Evolutionary conservation across 2,797 vertebrate genomes (phyloP).

Genomic region (Chiloscyllium punctatum): DNA sequence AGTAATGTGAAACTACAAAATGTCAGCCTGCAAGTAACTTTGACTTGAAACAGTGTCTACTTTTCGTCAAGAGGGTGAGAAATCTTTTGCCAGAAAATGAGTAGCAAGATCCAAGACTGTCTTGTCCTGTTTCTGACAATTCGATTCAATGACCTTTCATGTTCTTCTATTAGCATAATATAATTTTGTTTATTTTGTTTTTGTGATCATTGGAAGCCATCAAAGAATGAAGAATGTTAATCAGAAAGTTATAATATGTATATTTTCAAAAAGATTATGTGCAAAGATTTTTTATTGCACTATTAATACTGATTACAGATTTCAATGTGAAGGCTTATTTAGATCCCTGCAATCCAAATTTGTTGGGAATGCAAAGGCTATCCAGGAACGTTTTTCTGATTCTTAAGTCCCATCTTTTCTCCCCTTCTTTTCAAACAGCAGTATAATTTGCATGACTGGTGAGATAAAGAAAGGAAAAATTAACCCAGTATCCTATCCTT

Average conservation of each 20-base stretch:
- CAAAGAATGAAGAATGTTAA: not conserved
- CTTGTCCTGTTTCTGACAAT: not conserved
- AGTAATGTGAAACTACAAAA: not conserved
- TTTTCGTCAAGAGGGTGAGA: not conserved
- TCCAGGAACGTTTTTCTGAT: not conserved
- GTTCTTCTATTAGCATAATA: not conserved
- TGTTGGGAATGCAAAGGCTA: not conserved
- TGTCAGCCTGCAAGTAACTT: not conserved
- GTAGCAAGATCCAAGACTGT: not conserved
- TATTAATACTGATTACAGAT: not conserved
- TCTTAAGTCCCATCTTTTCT: not conserved
- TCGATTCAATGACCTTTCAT: not conserved
- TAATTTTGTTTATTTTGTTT: not conserved
- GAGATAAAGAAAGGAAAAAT: not conserved
- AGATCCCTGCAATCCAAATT: not conserved
- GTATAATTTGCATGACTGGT: not conserved
- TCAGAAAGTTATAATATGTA: not conserved
- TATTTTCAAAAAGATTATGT: not conserved
- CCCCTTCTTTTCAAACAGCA: not conserved
- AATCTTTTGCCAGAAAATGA: not conserved
- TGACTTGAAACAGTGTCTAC: not conserved
- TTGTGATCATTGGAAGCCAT: not conserved
- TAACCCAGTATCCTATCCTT: not conserved
- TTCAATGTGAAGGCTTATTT: not conserved
- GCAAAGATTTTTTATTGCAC: not conserved